These are phyloP conservation scores for Lepisosteus osseus DNA, from an alignment of 2,113 vertebrate species.

Conservation along the genomic window DNA sequence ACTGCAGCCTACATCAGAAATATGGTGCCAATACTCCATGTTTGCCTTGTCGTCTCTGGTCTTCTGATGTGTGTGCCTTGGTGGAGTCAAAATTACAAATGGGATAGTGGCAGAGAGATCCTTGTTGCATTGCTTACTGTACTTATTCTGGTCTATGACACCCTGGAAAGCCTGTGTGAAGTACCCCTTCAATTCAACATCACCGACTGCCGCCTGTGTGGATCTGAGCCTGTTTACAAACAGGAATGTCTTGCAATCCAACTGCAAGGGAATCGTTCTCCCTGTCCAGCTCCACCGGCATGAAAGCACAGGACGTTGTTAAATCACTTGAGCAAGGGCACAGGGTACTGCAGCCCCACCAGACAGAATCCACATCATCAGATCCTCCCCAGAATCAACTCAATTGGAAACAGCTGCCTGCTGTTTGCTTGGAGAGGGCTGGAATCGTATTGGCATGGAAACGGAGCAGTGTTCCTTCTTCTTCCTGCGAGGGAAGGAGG, in stretches of 20 bases:
- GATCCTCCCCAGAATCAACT: slow-evolving; percentile 27
- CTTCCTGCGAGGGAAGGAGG: slow-evolving; percentile 21
- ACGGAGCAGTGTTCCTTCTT: slow-evolving; percentile 33
- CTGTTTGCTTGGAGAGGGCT: slow-evolving; percentile 46
- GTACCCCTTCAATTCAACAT: too few relatives aligned
- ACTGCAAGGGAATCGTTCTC: background rate
- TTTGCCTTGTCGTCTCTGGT: too few relatives aligned
- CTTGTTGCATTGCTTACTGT: background rate
- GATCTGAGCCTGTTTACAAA: too few relatives aligned
- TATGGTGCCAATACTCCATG: background rate
- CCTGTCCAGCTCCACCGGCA: background rate
- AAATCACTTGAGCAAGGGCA: slow-evolving; percentile 2
- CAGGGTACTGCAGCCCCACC: slow-evolving; percentile 7
- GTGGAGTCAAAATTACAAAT: too few relatives aligned
- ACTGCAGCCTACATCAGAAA: background rate
- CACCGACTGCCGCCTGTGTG: too few relatives aligned
- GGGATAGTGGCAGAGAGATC: too few relatives aligned
- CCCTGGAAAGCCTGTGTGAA: background rate
- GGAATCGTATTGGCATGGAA: slow-evolving; percentile 46
- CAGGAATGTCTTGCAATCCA: too few relatives aligned
- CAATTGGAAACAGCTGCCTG: slow-evolving; percentile 61
- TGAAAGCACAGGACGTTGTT: slow-evolving; percentile 4
- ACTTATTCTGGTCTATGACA: background rate
- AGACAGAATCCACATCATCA: slow-evolving; percentile 2
- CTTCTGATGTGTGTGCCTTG: background rate